A percentile compares a stretch with the other conserved stretches of the same genome.
Conservation (phyloP, 2,888 invertebrate species). For the Phania funesta region DNA sequence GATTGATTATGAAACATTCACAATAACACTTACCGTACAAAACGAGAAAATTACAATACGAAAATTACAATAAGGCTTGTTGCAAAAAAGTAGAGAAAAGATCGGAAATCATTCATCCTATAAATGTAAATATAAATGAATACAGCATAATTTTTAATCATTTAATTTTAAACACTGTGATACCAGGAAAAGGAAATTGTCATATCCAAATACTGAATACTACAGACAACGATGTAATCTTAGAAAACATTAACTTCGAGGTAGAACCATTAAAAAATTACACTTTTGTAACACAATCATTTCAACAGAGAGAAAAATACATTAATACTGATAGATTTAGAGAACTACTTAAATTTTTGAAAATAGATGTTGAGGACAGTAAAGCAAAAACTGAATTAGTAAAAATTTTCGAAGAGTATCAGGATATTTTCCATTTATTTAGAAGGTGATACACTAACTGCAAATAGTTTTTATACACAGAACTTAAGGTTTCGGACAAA, state of each 20-base stretch:
- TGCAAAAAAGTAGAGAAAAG: not conserved
- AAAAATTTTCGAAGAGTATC: slow-evolving; percentile 10
- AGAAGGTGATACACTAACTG: slow-evolving; percentile 7
- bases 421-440: slow-evolving; percentile 21
- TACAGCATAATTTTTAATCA: not conserved
- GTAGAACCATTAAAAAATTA: not conserved
- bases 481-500: not conserved
- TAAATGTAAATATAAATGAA: not conserved
- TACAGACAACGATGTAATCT: not conserved
- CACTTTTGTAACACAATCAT: not conserved
- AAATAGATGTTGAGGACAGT: not conserved
- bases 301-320: too few relatives aligned
- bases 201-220: not conserved
- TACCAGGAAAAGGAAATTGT: slow-evolving; percentile 2
- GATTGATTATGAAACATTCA: not conserved
- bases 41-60: not conserved
- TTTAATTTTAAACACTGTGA: not conserved
- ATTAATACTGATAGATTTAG: not conserved
- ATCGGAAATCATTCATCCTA: not conserved
- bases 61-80: not conserved
- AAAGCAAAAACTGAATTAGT: not conserved
- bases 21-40: not conserved
- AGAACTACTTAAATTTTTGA: not conserved
- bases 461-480: slow-evolving; percentile 26
- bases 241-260: not conserved